phyloP scores from a whole-genome alignment of 1,140 invertebrate species.

The Bombus fervidus region DNA sequence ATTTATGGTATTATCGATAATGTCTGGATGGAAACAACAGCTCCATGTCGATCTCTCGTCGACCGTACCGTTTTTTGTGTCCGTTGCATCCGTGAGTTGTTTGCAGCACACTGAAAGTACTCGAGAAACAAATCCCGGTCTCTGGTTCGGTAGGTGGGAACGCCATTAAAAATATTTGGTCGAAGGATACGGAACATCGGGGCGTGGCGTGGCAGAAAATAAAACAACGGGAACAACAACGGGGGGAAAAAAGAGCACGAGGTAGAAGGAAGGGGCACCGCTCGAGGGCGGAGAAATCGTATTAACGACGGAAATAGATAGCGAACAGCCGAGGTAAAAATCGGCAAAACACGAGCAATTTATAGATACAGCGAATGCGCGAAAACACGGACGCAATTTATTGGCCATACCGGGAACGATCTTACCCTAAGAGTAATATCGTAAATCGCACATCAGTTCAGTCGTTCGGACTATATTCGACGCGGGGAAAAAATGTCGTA shows the following conservation, averaged over 20 bases:
- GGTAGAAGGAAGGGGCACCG: background rate
- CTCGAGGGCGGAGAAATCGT: slow-evolving; percentile 39
- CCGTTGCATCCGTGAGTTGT: slow-evolving; percentile 9
- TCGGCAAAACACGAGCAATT: slow-evolving; percentile 24
- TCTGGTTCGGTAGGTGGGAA: slow-evolving; percentile 27
- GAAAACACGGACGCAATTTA: slow-evolving; percentile 25
- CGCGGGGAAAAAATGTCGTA: background rate
- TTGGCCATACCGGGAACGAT: background rate
- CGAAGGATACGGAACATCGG: slow-evolving; percentile 4
- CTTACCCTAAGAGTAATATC: slow-evolving; percentile 1
- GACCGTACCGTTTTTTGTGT: background rate
- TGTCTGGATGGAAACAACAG: background rate
- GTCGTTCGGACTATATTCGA: background rate
- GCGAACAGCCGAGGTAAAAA: slow-evolving; percentile 18
- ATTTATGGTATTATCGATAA: slow-evolving; percentile 11
- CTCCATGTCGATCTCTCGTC: background rate
- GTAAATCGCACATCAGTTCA: background rate
- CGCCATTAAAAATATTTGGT: slow-evolving; percentile 44
- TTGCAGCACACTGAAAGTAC: background rate
- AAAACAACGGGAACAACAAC: background rate
- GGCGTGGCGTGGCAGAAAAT: slow-evolving; percentile 28
- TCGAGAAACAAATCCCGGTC: slow-evolving; percentile 18
- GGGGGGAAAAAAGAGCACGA: too few species aligned
- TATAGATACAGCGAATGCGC: slow-evolving; percentile 23
- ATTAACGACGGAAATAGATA: slow-evolving; percentile 40